Percentiles rank a stretch among this genome's conserved stretches.
These are phyloP conservation scores for Pelochelys cantorii DNA, from an alignment of 2,797 vertebrate genomes.

Conservation along the genomic window DNA sequence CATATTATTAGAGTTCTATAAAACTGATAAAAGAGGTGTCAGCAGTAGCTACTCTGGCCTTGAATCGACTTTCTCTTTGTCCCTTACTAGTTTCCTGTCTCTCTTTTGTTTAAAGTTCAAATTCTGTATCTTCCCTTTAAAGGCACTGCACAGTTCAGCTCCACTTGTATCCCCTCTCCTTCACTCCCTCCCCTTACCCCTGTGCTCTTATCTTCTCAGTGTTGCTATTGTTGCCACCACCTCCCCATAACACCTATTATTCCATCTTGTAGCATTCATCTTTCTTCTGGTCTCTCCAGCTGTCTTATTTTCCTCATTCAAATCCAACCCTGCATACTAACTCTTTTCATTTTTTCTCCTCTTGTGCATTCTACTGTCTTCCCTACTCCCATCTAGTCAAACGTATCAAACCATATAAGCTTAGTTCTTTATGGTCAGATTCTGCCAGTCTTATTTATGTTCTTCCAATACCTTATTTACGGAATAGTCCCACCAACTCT, in stretches of 20 bases:
- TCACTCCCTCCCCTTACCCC: not conserved
- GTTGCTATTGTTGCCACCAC: not conserved
- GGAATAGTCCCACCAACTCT: not conserved
- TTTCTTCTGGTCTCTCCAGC: not conserved
- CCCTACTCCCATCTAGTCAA: constrained; percentile 37
- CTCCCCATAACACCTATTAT: constrained; percentile 13
- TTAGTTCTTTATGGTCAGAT: constrained; percentile 42
- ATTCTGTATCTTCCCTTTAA: not conserved
- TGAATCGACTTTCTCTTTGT: not conserved
- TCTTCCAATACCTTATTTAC: not conserved
- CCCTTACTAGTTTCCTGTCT: not conserved
- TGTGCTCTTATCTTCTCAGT: not conserved
- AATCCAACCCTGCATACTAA: not conserved
- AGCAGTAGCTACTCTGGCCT: not conserved
- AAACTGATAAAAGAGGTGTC: not conserved
- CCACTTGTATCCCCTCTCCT: not conserved
- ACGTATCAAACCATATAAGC: constrained; percentile 13
- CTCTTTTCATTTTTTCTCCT: not conserved
- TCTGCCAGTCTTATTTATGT: constrained; percentile 29
- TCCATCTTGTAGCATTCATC: not conserved
- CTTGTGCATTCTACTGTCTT: constrained; percentile 10
- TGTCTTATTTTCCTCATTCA: constrained; percentile 27
- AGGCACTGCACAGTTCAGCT: not conserved
- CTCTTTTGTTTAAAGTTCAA: not conserved
- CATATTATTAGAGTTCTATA: not conserved